These are phyloP conservation scores for Cybosia mesomella DNA, from an alignment of 2,888 invertebrate genomes.

Conservation along the genomic window DNA sequence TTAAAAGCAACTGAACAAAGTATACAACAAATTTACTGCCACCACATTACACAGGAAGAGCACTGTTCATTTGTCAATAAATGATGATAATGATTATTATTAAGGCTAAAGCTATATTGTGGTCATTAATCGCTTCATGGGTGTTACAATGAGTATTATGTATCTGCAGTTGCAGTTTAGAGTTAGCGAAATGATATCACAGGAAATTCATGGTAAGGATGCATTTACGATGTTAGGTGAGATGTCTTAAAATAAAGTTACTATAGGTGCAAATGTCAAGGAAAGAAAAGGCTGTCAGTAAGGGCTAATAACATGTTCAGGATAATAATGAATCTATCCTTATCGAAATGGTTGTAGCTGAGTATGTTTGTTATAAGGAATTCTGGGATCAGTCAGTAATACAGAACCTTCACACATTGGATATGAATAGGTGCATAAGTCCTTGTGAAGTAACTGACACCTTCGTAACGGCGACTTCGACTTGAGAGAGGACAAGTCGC, in stretches of 20 bases:
- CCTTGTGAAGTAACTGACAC: no score
- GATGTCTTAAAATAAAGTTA: background rate
- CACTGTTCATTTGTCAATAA: background rate
- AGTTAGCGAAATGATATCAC: background rate
- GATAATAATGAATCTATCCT: no score
- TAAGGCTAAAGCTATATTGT: background rate
- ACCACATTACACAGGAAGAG: conserved; percentile 8
- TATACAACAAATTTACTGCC: conserved; percentile 19
- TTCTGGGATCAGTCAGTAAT: no score
- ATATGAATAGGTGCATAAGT: no score
- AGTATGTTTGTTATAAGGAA: no score
- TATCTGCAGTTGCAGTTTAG: background rate
- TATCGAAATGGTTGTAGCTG: no score
- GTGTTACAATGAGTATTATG: background rate
- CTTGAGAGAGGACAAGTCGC: no score
- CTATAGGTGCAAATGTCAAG: no score
- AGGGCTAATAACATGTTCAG: no score
- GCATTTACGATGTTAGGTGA: background rate
- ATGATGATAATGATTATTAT: conserved; percentile 6
- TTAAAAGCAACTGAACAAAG: conserved; percentile 16
- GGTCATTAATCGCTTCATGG: background rate
- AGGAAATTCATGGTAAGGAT: background rate
- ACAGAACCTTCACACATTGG: no score
- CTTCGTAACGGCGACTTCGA: no score
- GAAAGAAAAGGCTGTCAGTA: no score